Evolutionary conservation across 1,140 invertebrate genomes (phyloP).

Genomic region (Hyles euphorbiae): DNA sequence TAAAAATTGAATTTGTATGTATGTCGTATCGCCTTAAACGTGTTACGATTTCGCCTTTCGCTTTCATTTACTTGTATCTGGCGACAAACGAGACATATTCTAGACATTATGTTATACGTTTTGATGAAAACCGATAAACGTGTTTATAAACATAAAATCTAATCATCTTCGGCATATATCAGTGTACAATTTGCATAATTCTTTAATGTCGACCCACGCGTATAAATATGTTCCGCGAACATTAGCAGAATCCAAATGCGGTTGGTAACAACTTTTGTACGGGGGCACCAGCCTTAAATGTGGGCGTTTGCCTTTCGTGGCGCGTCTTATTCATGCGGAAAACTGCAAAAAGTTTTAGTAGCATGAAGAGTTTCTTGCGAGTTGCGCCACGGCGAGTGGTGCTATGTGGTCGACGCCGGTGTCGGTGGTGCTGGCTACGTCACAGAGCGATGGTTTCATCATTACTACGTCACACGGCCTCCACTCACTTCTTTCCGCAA

Average conservation of each 20-base stretch:
- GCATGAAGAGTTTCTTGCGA: conserved; percentile 12
- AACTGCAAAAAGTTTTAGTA: conserved; percentile 10
- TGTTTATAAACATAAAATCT: too few relatives aligned
- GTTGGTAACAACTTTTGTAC: neutral
- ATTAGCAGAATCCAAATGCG: conserved; percentile 10
- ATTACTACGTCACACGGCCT: conserved; percentile 38
- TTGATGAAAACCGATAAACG: too few relatives aligned
- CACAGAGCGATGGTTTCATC: conserved; percentile 49
- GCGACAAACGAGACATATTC: too few relatives aligned
- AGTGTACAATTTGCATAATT: conserved; percentile 12
- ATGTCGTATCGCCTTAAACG: conserved; percentile 19
- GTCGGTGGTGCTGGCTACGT: conserved; percentile 22
- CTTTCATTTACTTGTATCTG: conserved; percentile 3
- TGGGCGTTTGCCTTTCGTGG: conserved; percentile 11
- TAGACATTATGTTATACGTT: too few relatives aligned
- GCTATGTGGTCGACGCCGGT: conserved; percentile 1
- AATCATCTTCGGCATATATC: too few relatives aligned
- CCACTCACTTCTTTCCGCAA: conserved; percentile 49
- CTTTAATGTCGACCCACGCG: conserved; percentile 20
- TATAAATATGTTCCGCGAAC: conserved; percentile 21
- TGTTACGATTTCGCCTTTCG: conserved; percentile 13
- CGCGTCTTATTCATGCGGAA: conserved; percentile 19
- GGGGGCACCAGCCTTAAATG: neutral
- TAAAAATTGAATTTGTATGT: conserved; percentile 6
- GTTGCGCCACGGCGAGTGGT: neutral